Base-by-base conservation (phyloP, 1,140 invertebrate species). In the Andricus grossulariae region DNA sequence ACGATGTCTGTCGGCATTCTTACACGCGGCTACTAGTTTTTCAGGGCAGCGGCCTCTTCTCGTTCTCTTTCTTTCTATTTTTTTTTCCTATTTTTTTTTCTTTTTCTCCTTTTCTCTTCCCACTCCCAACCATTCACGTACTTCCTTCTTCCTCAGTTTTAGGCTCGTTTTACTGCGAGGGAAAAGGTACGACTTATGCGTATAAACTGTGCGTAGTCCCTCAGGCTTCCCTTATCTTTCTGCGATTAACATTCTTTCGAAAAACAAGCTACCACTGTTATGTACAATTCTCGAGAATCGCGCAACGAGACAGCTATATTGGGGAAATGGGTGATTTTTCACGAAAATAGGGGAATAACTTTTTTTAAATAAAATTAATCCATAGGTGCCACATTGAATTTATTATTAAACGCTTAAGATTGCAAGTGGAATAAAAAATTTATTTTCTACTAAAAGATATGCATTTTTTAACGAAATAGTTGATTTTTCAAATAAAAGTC, bases 1-100 rank as follows among this genome's bases (percentile, higher is more conserved):
- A 75, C 66, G 79, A 72, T 78, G 80, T 79, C 77, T 75, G 72
- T 77, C 79, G 77, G 82, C 84, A 85, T 85, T 85, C 84, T 85
- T 85, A 83, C 79, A 82, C 75, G 79, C 79, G 77, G 80, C 84
- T 85, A 85, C 84, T 83, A 85, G 84, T 85, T 85, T 85, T 85
- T 85, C 84, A 85, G 80, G 73, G 79, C 79, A 84, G 74, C 77
- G 76, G 78, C 81, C 82, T 84, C 81, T 81, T 78, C 70, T 66
- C 73, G 75, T 78, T 74, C 73, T 81, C 79, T 83, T 74, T 76
- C 81, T 82, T 73, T 80, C 76, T 52, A 82, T 73, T 80, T 72
- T 77, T 78, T 79, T 60, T 76, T 16, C 50, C 52, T 74, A 57
- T 79, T 72, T 82, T 21, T 12, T 55, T 55, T 74, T 66, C 16